These are phyloP conservation scores for Telmatochromis sp. DNA, from an alignment of 2,113 vertebrate genomes.

Conservation along the genomic window DNA sequence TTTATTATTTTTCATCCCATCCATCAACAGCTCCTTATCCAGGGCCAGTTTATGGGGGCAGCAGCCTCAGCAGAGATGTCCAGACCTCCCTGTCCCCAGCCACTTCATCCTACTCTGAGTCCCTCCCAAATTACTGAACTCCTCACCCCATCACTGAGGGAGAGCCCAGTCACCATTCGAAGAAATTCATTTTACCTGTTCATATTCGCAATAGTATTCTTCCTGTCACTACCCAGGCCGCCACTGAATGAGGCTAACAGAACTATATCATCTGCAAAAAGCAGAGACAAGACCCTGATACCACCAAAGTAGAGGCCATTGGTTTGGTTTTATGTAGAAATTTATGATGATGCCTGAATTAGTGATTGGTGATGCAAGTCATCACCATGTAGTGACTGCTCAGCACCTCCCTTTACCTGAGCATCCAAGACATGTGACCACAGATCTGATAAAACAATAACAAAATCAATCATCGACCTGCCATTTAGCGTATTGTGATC, in stretches of 20 bases:
- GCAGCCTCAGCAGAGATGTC: neutral
- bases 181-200: neutral
- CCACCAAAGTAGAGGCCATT: neutral
- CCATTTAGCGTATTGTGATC: neutral
- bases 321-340: neutral
- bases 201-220: fast-evolving
- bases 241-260: neutral
- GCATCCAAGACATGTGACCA: neutral
- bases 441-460: neutral
- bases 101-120: neutral
- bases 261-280: neutral
- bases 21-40: neutral
- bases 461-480: neutral
- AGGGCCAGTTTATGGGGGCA: neutral
- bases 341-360: neutral
- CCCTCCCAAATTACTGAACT: neutral
- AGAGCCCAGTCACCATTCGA: neutral
- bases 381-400: neutral
- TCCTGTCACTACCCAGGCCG: neutral
- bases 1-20: neutral
- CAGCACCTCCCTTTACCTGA: neutral
- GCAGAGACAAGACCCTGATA: neutral
- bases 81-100: neutral
- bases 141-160: neutral
- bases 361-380: neutral